A percentile compares a stretch with the other conserved stretches of the same genome.
Conservation (phyloP, 1,140 invertebrate species). For the Heliothis subflexa region DNA sequence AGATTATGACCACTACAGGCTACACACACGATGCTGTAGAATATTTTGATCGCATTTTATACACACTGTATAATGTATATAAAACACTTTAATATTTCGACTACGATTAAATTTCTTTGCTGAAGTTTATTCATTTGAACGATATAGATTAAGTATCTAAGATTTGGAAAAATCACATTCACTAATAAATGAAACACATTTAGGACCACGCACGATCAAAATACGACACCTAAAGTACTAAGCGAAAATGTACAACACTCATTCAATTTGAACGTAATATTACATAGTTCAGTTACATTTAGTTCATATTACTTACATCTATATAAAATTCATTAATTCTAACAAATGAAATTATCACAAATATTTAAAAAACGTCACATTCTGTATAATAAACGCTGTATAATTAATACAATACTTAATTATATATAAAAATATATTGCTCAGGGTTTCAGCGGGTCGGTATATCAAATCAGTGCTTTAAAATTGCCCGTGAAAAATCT, state of each 20-base stretch:
- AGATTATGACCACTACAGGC: constrained; percentile 48
- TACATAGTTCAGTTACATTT: constrained; percentile 51
- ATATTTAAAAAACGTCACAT: constrained; percentile 68
- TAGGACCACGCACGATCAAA: constrained; percentile 71
- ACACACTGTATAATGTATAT: not conserved
- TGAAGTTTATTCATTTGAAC: constrained; percentile 43
- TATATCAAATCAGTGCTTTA: constrained; percentile 79
- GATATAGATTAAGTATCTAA: constrained; percentile 70
- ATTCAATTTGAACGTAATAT: constrained; percentile 57
- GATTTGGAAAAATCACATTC: constrained; percentile 75
- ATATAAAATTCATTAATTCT: constrained; percentile 73
- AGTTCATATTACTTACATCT: constrained; percentile 63
- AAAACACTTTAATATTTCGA: constrained; percentile 62
- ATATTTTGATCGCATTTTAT: not conserved
- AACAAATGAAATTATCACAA: constrained; percentile 78
- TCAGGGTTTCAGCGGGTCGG: constrained; percentile 83
- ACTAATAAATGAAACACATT: constrained; percentile 72
- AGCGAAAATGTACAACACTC: constrained; percentile 78
- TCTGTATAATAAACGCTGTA: constrained; percentile 81
- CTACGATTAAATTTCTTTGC: constrained; percentile 59
- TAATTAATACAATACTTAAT: constrained; percentile 82
- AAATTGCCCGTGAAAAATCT: constrained; percentile 67
- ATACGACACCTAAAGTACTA: constrained; percentile 78
- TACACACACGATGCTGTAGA: constrained; percentile 65
- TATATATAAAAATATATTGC: constrained; percentile 85